A percentile compares a stretch with the other conserved stretches of the same genome.
Conservation (phyloP, 1,140 invertebrate species). For the Anagrus nilaparvatae region DNA sequence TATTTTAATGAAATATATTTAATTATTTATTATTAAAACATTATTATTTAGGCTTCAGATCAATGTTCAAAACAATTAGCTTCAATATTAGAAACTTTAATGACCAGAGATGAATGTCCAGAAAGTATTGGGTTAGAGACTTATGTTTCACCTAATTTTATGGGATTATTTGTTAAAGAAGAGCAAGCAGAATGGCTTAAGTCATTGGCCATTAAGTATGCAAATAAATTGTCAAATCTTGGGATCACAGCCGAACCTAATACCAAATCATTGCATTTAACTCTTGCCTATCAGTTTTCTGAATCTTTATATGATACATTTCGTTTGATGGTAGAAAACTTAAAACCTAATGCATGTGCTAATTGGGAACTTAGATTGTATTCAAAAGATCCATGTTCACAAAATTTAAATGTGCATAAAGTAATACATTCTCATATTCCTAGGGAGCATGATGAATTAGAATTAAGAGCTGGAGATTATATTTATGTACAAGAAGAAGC, state of each 20-base stretch:
- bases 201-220: constrained; percentile 62
- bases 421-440: constrained; percentile 71
- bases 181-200: constrained; percentile 66
- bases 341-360: constrained; percentile 53
- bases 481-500: constrained; percentile 70
- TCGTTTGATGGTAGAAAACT: constrained; percentile 58
- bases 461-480: constrained; percentile 75
- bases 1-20: constrained; percentile 11
- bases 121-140: constrained; percentile 61
- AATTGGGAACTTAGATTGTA: constrained; percentile 80
- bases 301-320: constrained; percentile 58
- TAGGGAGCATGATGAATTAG: constrained; percentile 70
- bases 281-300: constrained; percentile 79
- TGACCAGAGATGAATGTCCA: constrained; percentile 52
- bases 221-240: constrained; percentile 62
- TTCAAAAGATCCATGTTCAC: constrained; percentile 66
- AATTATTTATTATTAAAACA: neutral
- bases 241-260: constrained; percentile 61
- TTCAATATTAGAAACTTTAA: constrained; percentile 54
- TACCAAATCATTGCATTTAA: constrained; percentile 76
- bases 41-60: constrained; percentile 54
- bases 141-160: constrained; percentile 76
- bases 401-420: constrained; percentile 62
- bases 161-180: constrained; percentile 75
- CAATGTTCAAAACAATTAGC: constrained; percentile 56